Base-by-base conservation (phyloP, 2,797 vertebrate species). In the Microtus obscurus region DNA sequence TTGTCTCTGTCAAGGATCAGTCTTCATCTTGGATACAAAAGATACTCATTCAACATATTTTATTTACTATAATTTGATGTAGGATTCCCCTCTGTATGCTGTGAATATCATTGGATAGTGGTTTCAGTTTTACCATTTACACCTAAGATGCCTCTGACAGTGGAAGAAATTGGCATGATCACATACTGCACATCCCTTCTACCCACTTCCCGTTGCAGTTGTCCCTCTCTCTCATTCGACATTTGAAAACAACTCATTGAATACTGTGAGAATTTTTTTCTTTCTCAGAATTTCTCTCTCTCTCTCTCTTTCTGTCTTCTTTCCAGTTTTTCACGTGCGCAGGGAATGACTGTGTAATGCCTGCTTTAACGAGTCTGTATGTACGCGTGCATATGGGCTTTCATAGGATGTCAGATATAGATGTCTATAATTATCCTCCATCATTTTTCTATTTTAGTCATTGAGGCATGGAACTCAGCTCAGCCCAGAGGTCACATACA, bases 371-470 rank as follows among this genome's bases (percentile, higher is more conserved):
- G 7, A 34, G 59, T 65, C 2, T 23, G 61, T 23, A 21, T 31
- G 17, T 2, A 5, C 1, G 3, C 13, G 40, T 23, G 8, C 4
- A 31, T 19, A 17, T 29, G 4, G 8, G 3, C 40, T 63, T 19
- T 4, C 40, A 65, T 85, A 12, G 45, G 40, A 43, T 40, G 17
- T 10, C 19, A 34, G 40, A 65, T 6, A 34, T 13, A 13, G 29
- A 4, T 45, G 6, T 48, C 6, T 31, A 65, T 27, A 83, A 19
- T 34, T 10, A 65, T 45, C 29, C 17, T 27, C 6, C 29, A 34
- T 23, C 17, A 16, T 34, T 14, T 31, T 21, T 83, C 29, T 45
- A 48, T 21, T 2, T 65, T 34, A 34, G 40, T 34, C 5, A 83
- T 29, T 83, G 27, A 48, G 25, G 23, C 16, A 65, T 3, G 2